Percentiles rank a stretch among this genome's conserved stretches.
Conservation (phyloP, 2,113 vertebrate genomes). For the Micronycteris hirsuta region DNA sequence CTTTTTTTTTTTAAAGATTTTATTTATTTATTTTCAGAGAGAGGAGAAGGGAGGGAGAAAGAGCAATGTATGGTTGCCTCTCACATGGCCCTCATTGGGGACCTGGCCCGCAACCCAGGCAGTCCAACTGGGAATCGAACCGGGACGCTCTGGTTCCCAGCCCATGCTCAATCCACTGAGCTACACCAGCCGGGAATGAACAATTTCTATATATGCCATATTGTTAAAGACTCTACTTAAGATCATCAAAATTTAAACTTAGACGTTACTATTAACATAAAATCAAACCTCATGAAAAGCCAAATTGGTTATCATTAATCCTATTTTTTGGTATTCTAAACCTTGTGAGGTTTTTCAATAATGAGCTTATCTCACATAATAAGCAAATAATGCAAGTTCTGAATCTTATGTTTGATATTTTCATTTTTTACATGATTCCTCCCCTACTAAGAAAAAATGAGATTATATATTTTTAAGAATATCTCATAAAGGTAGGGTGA, state of each 20-base stretch:
- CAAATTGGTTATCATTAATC: background rate
- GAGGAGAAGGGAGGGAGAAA: no score
- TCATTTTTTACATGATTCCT: slow-evolving; percentile 10
- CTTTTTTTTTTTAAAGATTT: no score
- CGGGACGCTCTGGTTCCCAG: no score
- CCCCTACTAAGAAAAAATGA: background rate
- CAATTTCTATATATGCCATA: background rate
- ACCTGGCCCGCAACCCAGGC: no score
- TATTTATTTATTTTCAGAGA: no score
- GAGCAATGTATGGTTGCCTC: no score
- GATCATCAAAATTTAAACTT: background rate
- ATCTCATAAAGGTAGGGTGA: background rate
- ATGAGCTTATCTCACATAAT: background rate
- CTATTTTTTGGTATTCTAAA: background rate
- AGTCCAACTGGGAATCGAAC: no score
- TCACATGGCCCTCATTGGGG: no score
- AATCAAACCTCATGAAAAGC: background rate
- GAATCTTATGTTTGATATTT: background rate
- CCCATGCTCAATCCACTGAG: no score
- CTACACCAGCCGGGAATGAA: no score
- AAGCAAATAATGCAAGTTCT: slow-evolving; percentile 1
- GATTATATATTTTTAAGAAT: background rate
- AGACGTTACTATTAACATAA: background rate
- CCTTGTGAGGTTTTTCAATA: background rate
- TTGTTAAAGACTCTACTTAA: background rate